Evolutionary conservation across 92 coral and sea anemone species (phyloP).

Genomic region (Palythoa caribaeorum): DNA sequence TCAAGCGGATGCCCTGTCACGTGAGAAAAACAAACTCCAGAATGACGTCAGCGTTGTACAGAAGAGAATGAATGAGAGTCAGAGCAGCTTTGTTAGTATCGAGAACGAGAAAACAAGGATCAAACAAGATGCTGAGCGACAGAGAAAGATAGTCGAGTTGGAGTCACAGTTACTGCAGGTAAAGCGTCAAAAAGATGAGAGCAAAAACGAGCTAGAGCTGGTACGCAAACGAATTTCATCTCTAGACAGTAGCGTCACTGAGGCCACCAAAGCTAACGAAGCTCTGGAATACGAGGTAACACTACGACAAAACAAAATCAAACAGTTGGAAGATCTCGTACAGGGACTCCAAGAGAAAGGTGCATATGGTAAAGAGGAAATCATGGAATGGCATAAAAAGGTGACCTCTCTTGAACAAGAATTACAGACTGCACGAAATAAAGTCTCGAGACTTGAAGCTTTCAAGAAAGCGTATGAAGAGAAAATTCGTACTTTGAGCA

Average conservation of each 20-base stretch:
- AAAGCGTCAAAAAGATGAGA: slow-evolving; percentile 86
- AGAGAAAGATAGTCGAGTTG: slow-evolving; percentile 86
- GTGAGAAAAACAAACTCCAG: slow-evolving; percentile 88
- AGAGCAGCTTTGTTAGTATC: slow-evolving; percentile 44
- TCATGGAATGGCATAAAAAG: slow-evolving; percentile 95
- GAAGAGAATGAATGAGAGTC: slow-evolving; percentile 72
- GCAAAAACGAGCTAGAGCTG: slow-evolving; percentile 76
- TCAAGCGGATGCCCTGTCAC: slow-evolving; percentile 79
- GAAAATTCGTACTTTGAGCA: slow-evolving; percentile 82
- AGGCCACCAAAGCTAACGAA: slow-evolving; percentile 81
- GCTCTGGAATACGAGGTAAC: slow-evolving; percentile 84
- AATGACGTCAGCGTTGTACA: slow-evolving; percentile 75
- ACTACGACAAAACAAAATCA: slow-evolving; percentile 79
- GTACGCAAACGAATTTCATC: slow-evolving; percentile 81
- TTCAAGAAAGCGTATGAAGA: slow-evolving; percentile 93
- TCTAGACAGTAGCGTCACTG: slow-evolving; percentile 81
- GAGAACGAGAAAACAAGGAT: slow-evolving; percentile 73
- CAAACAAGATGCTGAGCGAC: slow-evolving; percentile 73
- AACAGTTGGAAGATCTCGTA: slow-evolving; percentile 88
- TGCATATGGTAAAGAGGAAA: slow-evolving; percentile 89
- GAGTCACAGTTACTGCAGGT: slow-evolving; percentile 79
- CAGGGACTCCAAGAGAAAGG: slow-evolving; percentile 88
- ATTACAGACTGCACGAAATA: slow-evolving; percentile 82
- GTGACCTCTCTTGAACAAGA: slow-evolving; percentile 91
- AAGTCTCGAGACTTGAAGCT: slow-evolving; percentile 86